Evolutionary conservation across 2,888 invertebrate species (phyloP), one percentile per base, ranked within the genome.

Genomic region (Acrobasis suavella): DNA sequence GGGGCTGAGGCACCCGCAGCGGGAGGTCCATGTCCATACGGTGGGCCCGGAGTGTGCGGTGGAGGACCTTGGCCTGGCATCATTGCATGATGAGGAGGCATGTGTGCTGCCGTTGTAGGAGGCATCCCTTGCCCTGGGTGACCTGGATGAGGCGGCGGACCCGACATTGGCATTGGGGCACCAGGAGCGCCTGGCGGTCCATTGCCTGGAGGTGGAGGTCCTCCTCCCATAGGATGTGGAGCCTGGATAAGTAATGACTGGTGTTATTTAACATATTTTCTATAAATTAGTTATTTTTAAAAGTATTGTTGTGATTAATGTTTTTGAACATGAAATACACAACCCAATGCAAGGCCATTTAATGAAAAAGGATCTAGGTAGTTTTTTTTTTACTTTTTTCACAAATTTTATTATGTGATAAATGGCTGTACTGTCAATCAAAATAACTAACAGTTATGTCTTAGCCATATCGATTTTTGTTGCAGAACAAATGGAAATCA

Each of bases 191-290:
- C 86, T 14, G 80, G 80, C 1, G 87, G 85, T 0, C 89, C 90
- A 64, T 89, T 90, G 14, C 91, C 90, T 0, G 87, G 85, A 2
- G 90, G 88, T 2, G 90, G 88, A 5, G 87, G 89, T 17, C 88
- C 90, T 2, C 86, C 85, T 76, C 85, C 85, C 89, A 91, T 84
- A 10, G 93, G 87, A 66, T 93, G 87, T 3, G 88, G 83, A 17
- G 77, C 85, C 90, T 90, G 69, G 10, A 69, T 69, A 58, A 52
- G 56, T 61, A 17, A 59, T 42, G 17, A 37, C 10, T 12, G 39
- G 1, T 54, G 37, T 54, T 54, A 37, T 52, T 52, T 52, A 3
- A 12, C 32, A 32, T 12, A 22, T 32, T 52, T 14, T 14, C 14
- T 14, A 14, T 3, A 42, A 14, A 0, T 42, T 42, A 12, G 42